Percentiles rank a stretch among this genome's conserved stretches.
Conservation (phyloP, 2,797 vertebrate genomes). For the Melanotaenia boesemani region DNA sequence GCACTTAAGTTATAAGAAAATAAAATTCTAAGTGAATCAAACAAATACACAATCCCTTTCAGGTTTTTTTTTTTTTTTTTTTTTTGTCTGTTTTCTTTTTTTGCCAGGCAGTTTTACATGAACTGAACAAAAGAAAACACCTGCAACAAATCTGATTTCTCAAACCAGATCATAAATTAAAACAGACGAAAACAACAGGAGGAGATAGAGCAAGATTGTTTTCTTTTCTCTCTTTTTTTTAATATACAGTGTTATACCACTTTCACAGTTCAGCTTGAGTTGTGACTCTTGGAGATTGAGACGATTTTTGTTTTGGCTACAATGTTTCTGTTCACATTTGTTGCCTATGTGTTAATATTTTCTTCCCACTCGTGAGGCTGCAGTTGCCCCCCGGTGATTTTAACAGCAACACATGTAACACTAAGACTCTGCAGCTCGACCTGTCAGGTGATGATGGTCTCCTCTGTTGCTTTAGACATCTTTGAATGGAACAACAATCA, state of each 20-base stretch:
- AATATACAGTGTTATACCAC: constrained; percentile 99
- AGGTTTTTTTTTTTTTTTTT: constrained; percentile 93
- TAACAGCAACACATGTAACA: constrained; percentile 87
- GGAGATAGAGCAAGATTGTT: constrained; percentile 90
- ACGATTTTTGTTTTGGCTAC: constrained; percentile 89
- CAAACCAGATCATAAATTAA: constrained; percentile 99
- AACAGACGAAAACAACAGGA: constrained; percentile 87
- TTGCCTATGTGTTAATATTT: constrained; percentile 76
- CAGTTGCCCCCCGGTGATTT: constrained; percentile 79
- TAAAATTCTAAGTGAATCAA: constrained; percentile 99
- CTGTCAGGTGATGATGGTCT: constrained; percentile 77
- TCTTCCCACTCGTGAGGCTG: constrained; percentile 73
- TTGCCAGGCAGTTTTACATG: constrained; percentile 98
- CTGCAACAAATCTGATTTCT: constrained; percentile 97
- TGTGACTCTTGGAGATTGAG: constrained; percentile 98
- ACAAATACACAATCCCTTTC: constrained; percentile 99
- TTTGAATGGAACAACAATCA: constrained; percentile 71
- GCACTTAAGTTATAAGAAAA: constrained; percentile 99
- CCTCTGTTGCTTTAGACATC: constrained; percentile 75
- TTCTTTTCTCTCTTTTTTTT: constrained; percentile 83
- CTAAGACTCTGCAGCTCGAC: constrained; percentile 88
- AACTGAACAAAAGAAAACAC: constrained; percentile 96
- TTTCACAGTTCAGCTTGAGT: constrained; percentile 99
- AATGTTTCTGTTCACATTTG: constrained; percentile 79
- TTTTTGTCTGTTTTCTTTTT: constrained; percentile 88